Evolutionary conservation across 2,113 vertebrate genomes (phyloP), one percentile per base, ranked within the genome.

Genomic region (Varanus salvator): DNA sequence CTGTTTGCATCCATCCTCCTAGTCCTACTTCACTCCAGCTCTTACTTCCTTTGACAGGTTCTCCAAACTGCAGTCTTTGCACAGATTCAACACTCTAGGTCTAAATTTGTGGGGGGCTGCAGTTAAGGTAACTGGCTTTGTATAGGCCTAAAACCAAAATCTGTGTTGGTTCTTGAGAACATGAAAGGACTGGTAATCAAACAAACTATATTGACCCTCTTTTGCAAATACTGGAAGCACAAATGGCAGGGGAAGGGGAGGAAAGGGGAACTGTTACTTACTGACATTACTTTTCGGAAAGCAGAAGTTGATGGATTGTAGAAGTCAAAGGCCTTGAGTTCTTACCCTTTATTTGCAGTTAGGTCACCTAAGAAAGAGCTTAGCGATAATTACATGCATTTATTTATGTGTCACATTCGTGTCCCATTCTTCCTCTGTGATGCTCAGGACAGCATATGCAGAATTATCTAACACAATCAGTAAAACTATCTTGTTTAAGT

Each of bases 391-490:
- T 44, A 29, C 82, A 68, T 66, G 14, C 60, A 84, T 68, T 84
- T 38, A 84, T 84, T 84, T 68, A 82, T 82, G 52, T 82, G 80
- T 38, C 80, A 82, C 57, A n/a, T 64, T 80, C 9, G 54, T 64
- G 52, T 60, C 54, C 80, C 54, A 60, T 68, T 21, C 38, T 44
- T 84, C 34, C 44, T 85, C 60, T 57, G 48, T 71, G 21, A 69
- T 6, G 29, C 15, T 71, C n/a, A 29, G 48, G 12, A 71, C 21
- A 57, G 38, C 48, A 57, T 27, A 77, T n/a, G 17, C 23, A 38
- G 44, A 52, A 25, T 66, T 15, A 69, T 85, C 23, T 25, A 68
- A 78, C 66, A 4, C 4, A 54, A 34, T 27, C 76, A 68, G 21
- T 0, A 14, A 9, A 74, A 75, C 31, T 44, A 34, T 15, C 31